Evolutionary conservation across 2,113 vertebrate species (phyloP).

Genomic region (Nematolebias whitei): DNA sequence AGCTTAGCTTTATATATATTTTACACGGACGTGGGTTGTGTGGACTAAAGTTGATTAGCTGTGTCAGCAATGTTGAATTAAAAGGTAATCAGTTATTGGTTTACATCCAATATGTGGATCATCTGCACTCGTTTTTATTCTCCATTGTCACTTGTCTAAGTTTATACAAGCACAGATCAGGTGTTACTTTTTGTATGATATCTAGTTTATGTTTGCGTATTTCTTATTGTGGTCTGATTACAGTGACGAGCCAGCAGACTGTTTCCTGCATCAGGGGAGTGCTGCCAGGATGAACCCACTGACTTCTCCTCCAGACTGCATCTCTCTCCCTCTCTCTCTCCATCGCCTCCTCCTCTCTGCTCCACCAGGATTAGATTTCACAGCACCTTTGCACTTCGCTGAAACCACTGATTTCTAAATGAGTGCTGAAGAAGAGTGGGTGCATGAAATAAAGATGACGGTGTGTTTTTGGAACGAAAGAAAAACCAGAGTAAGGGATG

Average conservation of each 20-base stretch:
- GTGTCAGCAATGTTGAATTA: no score
- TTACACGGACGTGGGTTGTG: no score
- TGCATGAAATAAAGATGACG: conserved; percentile 21
- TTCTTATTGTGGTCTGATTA: conserved; percentile 16
- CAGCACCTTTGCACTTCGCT: conserved; percentile 71
- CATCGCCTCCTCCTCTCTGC: conserved; percentile 10
- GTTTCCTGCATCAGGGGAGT: conserved; percentile 67
- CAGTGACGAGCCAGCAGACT: conserved; percentile 1
- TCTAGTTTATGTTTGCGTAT: background rate
- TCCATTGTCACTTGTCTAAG: background rate
- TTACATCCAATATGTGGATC: background rate
- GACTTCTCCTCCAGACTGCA: conserved; percentile 52
- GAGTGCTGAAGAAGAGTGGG: conserved; percentile 22
- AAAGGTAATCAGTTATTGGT: no score
- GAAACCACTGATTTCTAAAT: conserved; percentile 62
- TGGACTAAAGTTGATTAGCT: no score
- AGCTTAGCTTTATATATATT: no score
- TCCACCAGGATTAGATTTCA: conserved; percentile 63
- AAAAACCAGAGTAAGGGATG: background rate
- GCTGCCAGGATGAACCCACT: conserved; percentile 75
- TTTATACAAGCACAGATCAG: background rate
- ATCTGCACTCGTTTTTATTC: background rate
- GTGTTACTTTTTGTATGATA: conserved; percentile 6
- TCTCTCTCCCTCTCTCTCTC: conserved; percentile 1
- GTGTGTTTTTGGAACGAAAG: conserved; percentile 22